Evolutionary conservation across 64 coral and sea anemone genomes (phyloP), one percentile per base, ranked within the genome.

Genomic region (Porites lutea): DNA sequence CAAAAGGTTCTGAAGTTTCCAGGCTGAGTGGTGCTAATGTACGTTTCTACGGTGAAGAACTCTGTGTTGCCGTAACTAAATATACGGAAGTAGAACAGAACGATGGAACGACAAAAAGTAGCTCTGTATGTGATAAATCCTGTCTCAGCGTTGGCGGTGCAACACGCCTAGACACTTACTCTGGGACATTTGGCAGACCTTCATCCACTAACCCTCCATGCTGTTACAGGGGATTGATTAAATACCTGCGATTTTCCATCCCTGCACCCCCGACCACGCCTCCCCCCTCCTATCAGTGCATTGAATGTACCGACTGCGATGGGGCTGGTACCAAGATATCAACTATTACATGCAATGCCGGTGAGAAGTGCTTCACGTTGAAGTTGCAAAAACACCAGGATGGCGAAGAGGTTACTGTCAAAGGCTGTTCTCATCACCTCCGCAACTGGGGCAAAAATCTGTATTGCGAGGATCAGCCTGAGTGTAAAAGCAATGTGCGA

Each of bases 381-480:
- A 93, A 93, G 75, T 53, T 93, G 18, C 92, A 93, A 66, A 88
- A 76, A 83, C 20, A 73, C 13, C 60, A 58, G 52, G 58, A 50
- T 19, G 43, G 12, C 54, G 92, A 79, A 4, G 92, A 82, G 5
- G 78, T 66, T 14, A 89, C 69, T 6, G 78, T 93, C 10, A 93
- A 89, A 48, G 92, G 92, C 5, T 93, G 92, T 64, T 89, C 92
- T 22, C 77, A 78, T 4, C 47, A 62, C 4, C 76, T 93, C 20
- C 86, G 86, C 15, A 89, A 89, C 52, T 93, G 92, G 92, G 92
- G 92, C 9, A 62, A 93, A 44, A 20, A 50, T 22, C 85, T 93
- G 23, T 18, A 71, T 9, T 93, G 92, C n/a, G 86, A 93, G 20
- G 89, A 82, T 62, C 71, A 89, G 27, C 27, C 27, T 37, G 27